A percentile compares a stretch with the other conserved stretches of the same genome.
Evolutionary conservation across 2,888 invertebrate genomes (phyloP).

Genomic region (Andricus quercusramuli): DNA sequence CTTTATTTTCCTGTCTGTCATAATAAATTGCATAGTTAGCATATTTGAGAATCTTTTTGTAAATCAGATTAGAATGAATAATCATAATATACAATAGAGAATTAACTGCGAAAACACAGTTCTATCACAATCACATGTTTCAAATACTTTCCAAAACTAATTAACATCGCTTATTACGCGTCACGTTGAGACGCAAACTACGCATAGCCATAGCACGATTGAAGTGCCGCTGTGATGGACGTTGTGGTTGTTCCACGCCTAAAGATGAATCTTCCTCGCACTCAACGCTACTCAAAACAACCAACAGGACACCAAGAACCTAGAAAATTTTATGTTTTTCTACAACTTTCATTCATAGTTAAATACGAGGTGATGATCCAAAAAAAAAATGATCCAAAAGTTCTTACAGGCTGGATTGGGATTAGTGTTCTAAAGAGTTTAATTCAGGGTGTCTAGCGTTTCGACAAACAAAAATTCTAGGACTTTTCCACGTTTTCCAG

Average conservation of each 20-base stretch:
- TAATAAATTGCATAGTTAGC: constrained; percentile 54
- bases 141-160: constrained; percentile 53
- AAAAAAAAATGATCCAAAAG: no score
- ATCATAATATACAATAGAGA: constrained; percentile 62
- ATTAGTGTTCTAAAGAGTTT: no score
- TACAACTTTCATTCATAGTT: neutral
- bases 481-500: no score
- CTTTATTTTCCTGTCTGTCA: constrained; percentile 9
- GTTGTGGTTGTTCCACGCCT: constrained; percentile 73
- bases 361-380: no score
- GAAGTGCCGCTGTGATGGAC: constrained; percentile 87
- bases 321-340: constrained; percentile 68
- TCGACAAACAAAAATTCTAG: no score
- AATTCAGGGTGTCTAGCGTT: no score
- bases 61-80: constrained; percentile 68
- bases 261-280: constrained; percentile 73
- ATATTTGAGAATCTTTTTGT: constrained; percentile 60
- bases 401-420: no score
- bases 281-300: constrained; percentile 86
- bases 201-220: constrained; percentile 95
- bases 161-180: constrained; percentile 77
- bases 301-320: constrained; percentile 90
- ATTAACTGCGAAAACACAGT: constrained; percentile 52
- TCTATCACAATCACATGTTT: constrained; percentile 57
- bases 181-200: constrained; percentile 82